Percentiles rank a stretch among this genome's conserved stretches.
Conservation (phyloP, 2,888 invertebrate species). For the Acronicta psi region DNA sequence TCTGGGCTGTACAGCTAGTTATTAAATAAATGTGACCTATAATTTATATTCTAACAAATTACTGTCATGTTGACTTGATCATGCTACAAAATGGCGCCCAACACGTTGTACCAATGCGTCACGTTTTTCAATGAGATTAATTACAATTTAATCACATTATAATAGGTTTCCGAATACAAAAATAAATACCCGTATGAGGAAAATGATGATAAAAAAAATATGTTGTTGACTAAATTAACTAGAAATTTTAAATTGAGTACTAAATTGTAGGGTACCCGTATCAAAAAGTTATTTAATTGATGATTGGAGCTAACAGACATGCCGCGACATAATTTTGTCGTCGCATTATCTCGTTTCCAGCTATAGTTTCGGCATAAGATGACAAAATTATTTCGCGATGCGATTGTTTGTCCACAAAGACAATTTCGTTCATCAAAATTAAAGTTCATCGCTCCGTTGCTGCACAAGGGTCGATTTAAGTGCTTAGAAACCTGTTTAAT, state of each 20-base stretch:
- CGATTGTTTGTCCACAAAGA: no score
- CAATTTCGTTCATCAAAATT: no score
- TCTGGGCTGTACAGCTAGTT: no score
- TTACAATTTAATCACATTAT: constrained; percentile 72
- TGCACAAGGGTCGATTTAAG: neutral
- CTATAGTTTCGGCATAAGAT: no score
- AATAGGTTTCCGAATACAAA: constrained; percentile 64
- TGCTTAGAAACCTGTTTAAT: neutral
- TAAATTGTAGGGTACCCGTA: neutral
- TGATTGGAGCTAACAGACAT: no score
- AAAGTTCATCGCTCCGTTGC: neutral
- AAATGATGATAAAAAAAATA: constrained; percentile 52
- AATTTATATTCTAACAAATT: constrained; percentile 25
- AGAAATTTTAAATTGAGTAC: neutral
- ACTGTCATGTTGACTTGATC: constrained; percentile 14
- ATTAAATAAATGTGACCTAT: constrained; percentile 23
- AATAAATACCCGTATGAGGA: constrained; percentile 62
- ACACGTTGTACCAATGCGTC: constrained; percentile 29
- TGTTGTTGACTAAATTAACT: neutral
- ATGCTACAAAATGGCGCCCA: constrained; percentile 39
- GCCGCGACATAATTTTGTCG: no score
- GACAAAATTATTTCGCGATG: no score
- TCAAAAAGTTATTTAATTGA: constrained; percentile 4
- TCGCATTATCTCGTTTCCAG: no score
- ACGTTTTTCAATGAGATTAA: constrained; percentile 65